Evolutionary conservation across 92 coral and sea anemone species (phyloP).

Genomic region (Porites lobata): DNA sequence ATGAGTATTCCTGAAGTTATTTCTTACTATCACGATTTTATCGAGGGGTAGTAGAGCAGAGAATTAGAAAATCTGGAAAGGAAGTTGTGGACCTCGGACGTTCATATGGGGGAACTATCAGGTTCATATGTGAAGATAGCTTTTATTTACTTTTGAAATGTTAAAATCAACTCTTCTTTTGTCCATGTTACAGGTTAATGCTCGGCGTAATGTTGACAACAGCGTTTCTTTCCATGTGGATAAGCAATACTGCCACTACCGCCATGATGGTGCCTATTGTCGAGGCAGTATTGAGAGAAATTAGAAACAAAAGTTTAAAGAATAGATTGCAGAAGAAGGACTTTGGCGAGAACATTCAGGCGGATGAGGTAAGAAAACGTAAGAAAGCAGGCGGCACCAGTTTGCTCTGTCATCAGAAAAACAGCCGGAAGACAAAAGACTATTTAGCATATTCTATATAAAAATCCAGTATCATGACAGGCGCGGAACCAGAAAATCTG

Average conservation of each 20-base stretch:
- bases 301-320: constrained; percentile 60
- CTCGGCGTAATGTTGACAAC: constrained; percentile 95
- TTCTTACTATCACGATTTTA: no score
- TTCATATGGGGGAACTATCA: no score
- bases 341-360: constrained; percentile 33
- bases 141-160: not conserved
- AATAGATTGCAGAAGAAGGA: constrained; percentile 30
- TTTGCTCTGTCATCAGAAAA: no score
- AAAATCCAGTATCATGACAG: no score
- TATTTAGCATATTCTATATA: no score
- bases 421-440: no score
- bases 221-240: constrained; percentile 97
- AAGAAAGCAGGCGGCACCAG: not conserved
- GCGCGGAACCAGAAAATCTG: no score
- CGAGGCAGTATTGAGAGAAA: constrained; percentile 90
- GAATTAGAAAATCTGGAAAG: no score
- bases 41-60: no score
- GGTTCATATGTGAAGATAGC: not conserved
- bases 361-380: constrained; percentile 9
- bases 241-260: constrained; percentile 97
- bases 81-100: no score
- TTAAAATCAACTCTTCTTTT: not conserved
- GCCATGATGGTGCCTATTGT: constrained; percentile 99
- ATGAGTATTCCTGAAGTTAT: no score
- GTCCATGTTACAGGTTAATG: constrained; percentile 72